phyloP scores from a whole-genome alignment of 2,113 vertebrate species.

The Mus spicilegus region DNA sequence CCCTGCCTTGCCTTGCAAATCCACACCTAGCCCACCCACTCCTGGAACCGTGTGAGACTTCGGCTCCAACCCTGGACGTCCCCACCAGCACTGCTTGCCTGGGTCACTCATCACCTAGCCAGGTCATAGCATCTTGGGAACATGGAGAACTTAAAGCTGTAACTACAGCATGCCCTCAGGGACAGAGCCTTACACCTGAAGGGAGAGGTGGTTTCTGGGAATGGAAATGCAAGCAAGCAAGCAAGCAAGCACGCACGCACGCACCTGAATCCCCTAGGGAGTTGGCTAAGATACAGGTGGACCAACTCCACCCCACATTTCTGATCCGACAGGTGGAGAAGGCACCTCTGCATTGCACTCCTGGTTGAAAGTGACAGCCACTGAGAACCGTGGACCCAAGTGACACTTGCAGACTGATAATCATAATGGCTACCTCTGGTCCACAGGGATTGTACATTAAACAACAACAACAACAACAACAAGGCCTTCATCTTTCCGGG shows the following conservation, averaged over 20 bases:
- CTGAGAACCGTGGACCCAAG: background rate
- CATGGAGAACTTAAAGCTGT: rapidly evolving
- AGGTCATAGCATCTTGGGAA: too few species aligned
- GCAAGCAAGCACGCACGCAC: background rate
- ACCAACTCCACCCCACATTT: too few species aligned
- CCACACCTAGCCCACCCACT: background rate
- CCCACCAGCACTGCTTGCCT: background rate
- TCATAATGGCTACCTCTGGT: background rate
- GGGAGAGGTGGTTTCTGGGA: background rate
- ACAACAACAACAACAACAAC: background rate
- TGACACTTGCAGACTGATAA: background rate
- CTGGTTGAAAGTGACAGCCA: background rate
- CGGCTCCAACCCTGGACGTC: too few species aligned
- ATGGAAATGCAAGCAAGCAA: background rate
- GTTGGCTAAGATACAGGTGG: background rate
- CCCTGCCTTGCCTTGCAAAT: background rate
- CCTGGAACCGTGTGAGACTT: background rate
- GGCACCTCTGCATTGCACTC: background rate
- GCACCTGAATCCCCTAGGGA: background rate
- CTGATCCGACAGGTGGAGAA: background rate
- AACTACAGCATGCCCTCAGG: background rate
- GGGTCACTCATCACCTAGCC: background rate
- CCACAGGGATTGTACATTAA: background rate
- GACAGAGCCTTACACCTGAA: background rate
- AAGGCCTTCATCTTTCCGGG: background rate